phyloP scores from a whole-genome alignment of 2,797 vertebrate genomes.

The Mus spretus region DNA sequence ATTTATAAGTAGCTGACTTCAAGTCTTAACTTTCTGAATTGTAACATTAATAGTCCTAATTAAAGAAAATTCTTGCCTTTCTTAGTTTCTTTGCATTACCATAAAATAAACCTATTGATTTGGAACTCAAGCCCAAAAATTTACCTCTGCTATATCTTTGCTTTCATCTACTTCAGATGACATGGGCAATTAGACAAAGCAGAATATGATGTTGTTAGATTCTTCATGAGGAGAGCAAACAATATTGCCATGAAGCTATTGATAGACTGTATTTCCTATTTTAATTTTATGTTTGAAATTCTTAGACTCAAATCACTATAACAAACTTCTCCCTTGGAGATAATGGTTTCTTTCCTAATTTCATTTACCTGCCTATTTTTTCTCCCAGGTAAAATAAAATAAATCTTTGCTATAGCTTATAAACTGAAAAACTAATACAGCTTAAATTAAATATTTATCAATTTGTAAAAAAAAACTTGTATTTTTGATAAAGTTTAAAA shows the following conservation, averaged over 20 bases:
- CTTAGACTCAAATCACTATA: not conserved
- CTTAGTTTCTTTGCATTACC: not conserved
- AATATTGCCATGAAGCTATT: constrained; percentile 7
- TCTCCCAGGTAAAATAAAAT: not conserved
- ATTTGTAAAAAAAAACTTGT: not conserved
- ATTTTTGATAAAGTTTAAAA: not conserved
- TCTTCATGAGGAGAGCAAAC: not conserved
- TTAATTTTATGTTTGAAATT: constrained; percentile 11
- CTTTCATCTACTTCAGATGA: not conserved
- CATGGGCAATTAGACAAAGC: not conserved
- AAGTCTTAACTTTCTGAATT: not conserved
- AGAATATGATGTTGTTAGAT: not conserved
- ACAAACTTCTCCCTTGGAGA: not conserved
- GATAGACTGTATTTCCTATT: constrained; percentile 33
- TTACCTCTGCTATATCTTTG: not conserved
- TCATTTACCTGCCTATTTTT: not conserved
- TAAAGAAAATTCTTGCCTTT: constrained; percentile 16
- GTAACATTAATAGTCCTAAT: not conserved
- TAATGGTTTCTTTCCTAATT: not conserved
- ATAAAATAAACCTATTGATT: not conserved
- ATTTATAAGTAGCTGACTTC: constrained; percentile 34
- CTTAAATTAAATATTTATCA: not conserved
- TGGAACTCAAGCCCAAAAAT: not conserved
- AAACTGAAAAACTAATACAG: not conserved
- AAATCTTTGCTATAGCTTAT: not conserved